phyloP scores from a whole-genome alignment of 2,113 vertebrate genomes.

The Calcarius ornatus region DNA sequence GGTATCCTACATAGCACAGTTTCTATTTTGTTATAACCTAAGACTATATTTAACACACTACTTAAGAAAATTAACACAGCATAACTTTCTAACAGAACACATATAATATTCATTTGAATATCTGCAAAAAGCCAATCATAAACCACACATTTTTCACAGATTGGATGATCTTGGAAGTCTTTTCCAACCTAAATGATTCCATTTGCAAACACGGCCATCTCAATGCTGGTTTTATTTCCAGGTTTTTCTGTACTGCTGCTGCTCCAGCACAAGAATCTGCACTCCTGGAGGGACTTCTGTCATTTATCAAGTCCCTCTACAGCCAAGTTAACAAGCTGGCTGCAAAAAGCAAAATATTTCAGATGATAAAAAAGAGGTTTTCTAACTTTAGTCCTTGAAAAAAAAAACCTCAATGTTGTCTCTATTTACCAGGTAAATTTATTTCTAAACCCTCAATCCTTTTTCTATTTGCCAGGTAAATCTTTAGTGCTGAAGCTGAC shows the following conservation, averaged over 20 bases:
- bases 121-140: no score
- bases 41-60: no score
- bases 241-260: not conserved
- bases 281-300: not conserved
- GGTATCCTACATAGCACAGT: no score
- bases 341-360: not conserved
- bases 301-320: not conserved
- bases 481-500: not conserved
- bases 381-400: not conserved
- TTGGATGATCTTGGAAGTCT: not conserved
- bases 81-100: no score
- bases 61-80: no score
- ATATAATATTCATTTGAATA: no score
- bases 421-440: not conserved
- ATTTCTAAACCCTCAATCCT: not conserved
- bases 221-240: not conserved
- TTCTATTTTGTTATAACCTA: no score
- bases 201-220: fast-evolving
- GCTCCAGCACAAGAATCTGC: not conserved
- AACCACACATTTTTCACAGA: no score
- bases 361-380: not conserved
- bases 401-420: not conserved
- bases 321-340: not conserved
- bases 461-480: not conserved
- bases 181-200: not conserved